These are phyloP conservation scores for Dynastes hyllus DNA, from an alignment of 2,888 invertebrate genomes.

Conservation along the genomic window DNA sequence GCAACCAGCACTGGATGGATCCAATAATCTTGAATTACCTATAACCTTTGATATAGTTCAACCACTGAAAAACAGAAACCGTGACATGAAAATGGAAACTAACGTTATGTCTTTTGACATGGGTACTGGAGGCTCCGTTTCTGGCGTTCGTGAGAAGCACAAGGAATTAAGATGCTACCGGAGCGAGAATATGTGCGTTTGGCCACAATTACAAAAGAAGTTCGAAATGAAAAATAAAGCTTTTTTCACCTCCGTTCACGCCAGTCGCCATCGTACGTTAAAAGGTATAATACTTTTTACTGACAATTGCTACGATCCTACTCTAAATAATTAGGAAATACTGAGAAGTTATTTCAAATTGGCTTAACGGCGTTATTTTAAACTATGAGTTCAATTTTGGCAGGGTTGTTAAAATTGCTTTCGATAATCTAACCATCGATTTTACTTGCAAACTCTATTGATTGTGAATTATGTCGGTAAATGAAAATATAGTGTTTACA, in stretches of 20 bases:
- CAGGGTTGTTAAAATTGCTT: too few species aligned
- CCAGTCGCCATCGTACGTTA: conserved; percentile 9
- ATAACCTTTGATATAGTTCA: conserved; percentile 40
- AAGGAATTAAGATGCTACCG: conserved; percentile 24
- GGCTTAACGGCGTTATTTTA: too few species aligned
- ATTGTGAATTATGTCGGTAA: too few species aligned
- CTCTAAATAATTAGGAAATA: too few species aligned
- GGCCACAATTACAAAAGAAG: conserved; percentile 42
- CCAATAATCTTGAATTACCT: conserved; percentile 40
- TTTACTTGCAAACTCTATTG: too few species aligned
- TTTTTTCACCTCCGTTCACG: conserved; percentile 27
- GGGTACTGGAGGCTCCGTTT: background rate
- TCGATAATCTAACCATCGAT: too few species aligned
- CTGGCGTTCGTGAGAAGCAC: background rate
- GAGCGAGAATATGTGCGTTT: conserved; percentile 41
- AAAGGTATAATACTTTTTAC: background rate
- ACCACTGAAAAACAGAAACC: conserved; percentile 6
- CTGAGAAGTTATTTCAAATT: too few species aligned
- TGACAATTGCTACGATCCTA: too few species aligned
- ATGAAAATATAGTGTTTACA: too few species aligned
- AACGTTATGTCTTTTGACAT: conserved; percentile 47
- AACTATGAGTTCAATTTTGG: too few species aligned
- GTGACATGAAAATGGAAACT: conserved; percentile 44
- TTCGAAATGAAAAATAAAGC: conserved; percentile 31
- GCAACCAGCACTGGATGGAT: conserved; percentile 10